Conservation (phyloP, 2,797 vertebrate genomes). For the Echiichthys vipera region DNA sequence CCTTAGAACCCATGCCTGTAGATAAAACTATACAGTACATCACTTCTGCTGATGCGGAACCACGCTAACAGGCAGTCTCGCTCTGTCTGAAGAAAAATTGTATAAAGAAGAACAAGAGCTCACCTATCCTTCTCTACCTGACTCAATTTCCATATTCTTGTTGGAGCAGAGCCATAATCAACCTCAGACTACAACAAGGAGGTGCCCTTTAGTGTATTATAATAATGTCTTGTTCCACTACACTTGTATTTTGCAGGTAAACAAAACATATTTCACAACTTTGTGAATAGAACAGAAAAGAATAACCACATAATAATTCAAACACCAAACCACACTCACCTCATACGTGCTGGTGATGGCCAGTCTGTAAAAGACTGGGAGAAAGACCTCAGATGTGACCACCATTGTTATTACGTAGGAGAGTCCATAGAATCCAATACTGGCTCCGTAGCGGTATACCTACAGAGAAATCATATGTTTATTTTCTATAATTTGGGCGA, state of each 20-base stretch:
- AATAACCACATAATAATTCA: background rate
- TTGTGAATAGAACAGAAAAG: background rate
- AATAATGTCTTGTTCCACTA: background rate
- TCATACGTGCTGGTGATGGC: constrained; percentile 94
- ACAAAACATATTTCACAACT: background rate
- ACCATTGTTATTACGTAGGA: constrained; percentile 85
- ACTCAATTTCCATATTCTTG: background rate
- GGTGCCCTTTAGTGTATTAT: background rate
- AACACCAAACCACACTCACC: constrained; percentile 77
- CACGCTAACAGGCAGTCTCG: no score
- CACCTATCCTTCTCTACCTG: background rate
- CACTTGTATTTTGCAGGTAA: background rate
- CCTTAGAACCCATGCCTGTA: no score
- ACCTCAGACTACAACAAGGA: background rate
- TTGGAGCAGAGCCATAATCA: constrained; percentile 1
- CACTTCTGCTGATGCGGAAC: no score
- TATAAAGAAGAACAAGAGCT: no score
- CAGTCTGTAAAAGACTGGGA: constrained; percentile 94
- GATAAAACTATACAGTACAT: no score
- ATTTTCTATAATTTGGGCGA: background rate
- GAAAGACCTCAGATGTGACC: constrained; percentile 91
- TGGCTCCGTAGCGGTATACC: constrained; percentile 90
- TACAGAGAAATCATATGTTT: constrained; percentile 8
- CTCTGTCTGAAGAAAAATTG: no score
- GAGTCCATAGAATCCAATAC: constrained; percentile 83